Conservation (phyloP, 2,797 vertebrate genomes). For the Alexandromys oeconomus region DNA sequence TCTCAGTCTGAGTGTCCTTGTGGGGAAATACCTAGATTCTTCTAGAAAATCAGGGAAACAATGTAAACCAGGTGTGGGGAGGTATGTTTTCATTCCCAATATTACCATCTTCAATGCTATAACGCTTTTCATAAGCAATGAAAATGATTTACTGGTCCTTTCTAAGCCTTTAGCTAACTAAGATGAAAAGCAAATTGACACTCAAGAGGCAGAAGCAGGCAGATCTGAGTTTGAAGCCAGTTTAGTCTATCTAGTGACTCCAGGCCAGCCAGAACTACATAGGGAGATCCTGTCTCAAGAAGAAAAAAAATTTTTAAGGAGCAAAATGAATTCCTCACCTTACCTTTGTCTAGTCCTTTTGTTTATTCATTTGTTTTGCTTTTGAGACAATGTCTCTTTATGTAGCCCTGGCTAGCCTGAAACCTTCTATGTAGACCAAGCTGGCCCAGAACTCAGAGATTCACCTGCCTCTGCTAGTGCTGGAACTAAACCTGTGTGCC, state of each 20-base stretch:
- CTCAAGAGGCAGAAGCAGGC: neutral
- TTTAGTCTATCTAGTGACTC: neutral
- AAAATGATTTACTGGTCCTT: neutral
- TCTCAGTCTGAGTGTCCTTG: slow-evolving; percentile 5
- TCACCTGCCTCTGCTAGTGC: neutral
- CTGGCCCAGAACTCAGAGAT: neutral
- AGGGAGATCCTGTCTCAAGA: neutral
- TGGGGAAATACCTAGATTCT: neutral
- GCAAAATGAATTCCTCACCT: neutral
- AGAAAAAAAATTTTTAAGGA: neutral
- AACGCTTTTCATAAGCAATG: neutral
- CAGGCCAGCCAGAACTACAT: neutral
- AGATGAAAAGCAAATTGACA: neutral
- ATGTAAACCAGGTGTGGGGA: neutral
- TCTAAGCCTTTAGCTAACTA: neutral
- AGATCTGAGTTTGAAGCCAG: neutral
- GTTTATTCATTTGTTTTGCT: neutral
- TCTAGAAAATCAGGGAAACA: neutral
- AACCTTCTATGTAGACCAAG: neutral
- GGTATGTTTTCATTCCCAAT: neutral
- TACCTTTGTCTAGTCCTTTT: neutral
- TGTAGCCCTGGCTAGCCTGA: neutral
- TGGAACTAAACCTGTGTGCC: neutral
- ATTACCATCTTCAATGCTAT: neutral
- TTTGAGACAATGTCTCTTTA: neutral